phyloP scores from a whole-genome alignment of 2,888 invertebrate genomes.

The Eilema griseolum region DNA sequence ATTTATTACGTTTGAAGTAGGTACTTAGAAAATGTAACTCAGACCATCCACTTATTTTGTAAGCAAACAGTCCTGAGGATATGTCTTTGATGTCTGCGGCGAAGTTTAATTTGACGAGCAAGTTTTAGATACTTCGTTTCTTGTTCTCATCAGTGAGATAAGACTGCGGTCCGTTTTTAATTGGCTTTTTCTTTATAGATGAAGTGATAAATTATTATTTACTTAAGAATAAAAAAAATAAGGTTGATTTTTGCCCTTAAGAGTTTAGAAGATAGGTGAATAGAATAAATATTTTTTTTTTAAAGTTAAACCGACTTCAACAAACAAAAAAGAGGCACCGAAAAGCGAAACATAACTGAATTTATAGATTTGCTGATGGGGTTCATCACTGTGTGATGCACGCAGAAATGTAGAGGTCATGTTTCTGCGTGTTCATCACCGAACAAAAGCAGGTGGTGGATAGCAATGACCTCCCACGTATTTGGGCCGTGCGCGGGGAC shows the following conservation, averaged over 20 bases:
- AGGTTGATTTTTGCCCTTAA: not conserved
- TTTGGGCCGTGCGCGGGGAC: too few relatives aligned
- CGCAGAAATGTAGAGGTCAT: too few relatives aligned
- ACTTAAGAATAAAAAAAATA: not conserved
- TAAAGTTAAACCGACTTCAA: too few relatives aligned
- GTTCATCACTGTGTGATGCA: too few relatives aligned
- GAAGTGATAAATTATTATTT: not conserved
- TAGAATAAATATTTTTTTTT: too few relatives aligned
- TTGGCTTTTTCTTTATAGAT: not conserved
- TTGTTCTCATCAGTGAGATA: not conserved
- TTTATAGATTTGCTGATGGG: too few relatives aligned
- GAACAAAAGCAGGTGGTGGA: too few relatives aligned
- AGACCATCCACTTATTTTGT: conserved; percentile 29
- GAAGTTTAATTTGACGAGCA: conserved; percentile 36
- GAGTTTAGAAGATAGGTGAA: too few relatives aligned
- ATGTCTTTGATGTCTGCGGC: conserved; percentile 31
- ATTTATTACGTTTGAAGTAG: not conserved
- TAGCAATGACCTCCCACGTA: too few relatives aligned
- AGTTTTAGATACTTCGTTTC: conserved; percentile 2
- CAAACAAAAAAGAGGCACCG: too few relatives aligned
- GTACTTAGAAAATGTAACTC: conserved; percentile 25
- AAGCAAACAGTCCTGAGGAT: conserved; percentile 9
- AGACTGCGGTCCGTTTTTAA: not conserved
- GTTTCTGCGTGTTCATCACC: too few relatives aligned
- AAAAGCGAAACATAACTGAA: too few relatives aligned